Evolutionary conservation across 2,888 invertebrate genomes (phyloP), one percentile per base, ranked within the genome.

Genomic region (Masnerella sp.): DNA sequence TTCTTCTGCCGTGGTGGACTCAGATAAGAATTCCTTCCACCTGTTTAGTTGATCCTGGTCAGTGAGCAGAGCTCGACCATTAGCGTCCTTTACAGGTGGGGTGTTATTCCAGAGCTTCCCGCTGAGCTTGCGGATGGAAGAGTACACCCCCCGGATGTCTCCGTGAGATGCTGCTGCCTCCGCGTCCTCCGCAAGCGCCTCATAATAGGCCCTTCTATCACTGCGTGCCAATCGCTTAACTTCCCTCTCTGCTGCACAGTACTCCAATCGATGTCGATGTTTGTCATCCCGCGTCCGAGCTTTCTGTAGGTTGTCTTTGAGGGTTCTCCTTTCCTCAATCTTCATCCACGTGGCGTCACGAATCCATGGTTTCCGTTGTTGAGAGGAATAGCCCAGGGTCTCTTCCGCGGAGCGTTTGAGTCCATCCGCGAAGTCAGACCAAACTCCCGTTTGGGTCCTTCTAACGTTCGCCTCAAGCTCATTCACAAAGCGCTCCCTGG

Each of bases 351-450:
- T 67, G 20, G 22, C 42, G 36, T 56, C 64, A 0, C 36, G 52
- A 11, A 67, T 67, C 67, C 58, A 56, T 0, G 67, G 58, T 42
- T 58, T 67, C 7, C 67, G 67, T 15, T 64, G 43, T 9, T 45
- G 40, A 2, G 36, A 12, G 18, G 9, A 40, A 7, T 11, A 56
- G 11, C 47, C 54, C 30, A 65, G 5, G 1, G 20, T 56, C n/a
- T 54, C 36, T 11, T 49, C 40, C 32, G 56, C 40, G 14, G 4
- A 14, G 4, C 5, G 5, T 7, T 40, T 7, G 18, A 40, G 40
- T 17, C 18, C 18, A 18, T 40, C 18, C 5, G 17, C 18, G 3
- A 40, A 18, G n/a, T 17, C 40, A 8, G 40, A 1, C 40, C 40
- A 40, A 36, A 14, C 11, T 12, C 14, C 9, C 40, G 18, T 5